Conservation (phyloP, 1,140 invertebrate genomes). For the Papilio aristodemus region DNA sequence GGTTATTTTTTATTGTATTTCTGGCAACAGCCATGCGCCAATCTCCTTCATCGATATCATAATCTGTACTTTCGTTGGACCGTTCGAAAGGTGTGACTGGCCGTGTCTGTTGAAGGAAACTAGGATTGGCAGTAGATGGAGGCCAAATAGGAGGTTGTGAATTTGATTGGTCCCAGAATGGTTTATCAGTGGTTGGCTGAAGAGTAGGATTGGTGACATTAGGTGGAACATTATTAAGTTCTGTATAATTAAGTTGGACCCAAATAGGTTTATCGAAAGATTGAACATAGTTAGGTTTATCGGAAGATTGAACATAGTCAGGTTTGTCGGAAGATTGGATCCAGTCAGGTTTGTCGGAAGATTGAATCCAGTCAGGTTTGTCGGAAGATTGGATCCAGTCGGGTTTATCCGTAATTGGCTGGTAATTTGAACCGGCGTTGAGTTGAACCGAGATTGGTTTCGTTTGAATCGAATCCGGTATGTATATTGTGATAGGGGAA, state of each 20-base stretch:
- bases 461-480: neutral
- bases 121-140: neutral
- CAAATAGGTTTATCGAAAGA: neutral
- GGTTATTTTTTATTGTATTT: neutral
- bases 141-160: neutral
- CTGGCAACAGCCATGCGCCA: neutral
- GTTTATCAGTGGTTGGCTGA: neutral
- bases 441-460: neutral
- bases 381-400: too few relatives aligned
- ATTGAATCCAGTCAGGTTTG: too few relatives aligned
- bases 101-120: neutral
- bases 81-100: neutral
- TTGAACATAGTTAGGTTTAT: too few relatives aligned
- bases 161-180: neutral
- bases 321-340: too few relatives aligned
- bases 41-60: conserved; percentile 9
- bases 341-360: too few relatives aligned
- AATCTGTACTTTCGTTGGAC: neutral
- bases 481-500: neutral
- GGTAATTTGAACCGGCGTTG: too few relatives aligned
- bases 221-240: neutral
- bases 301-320: too few relatives aligned
- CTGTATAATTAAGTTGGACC: neutral
- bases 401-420: too few relatives aligned
- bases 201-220: neutral